Conservation (phyloP, 2,113 vertebrate species). For the Podilymbus podiceps region DNA sequence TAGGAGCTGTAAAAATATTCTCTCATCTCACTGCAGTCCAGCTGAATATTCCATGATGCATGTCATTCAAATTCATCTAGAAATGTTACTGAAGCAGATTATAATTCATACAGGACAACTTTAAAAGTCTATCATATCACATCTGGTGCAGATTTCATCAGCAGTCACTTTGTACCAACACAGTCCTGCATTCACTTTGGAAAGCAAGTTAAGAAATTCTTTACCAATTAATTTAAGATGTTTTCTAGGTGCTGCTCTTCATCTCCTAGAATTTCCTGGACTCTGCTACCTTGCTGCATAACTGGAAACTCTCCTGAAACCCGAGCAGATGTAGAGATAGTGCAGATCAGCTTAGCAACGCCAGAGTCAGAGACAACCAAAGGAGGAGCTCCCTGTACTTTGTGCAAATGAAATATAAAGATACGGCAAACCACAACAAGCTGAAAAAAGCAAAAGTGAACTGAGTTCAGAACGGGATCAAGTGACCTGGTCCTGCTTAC, state of each 20-base stretch:
- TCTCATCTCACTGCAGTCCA: conserved; percentile 9
- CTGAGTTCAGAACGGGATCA: background rate
- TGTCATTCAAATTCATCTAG: conserved; percentile 27
- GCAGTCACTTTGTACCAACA: background rate
- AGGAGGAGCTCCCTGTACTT: background rate
- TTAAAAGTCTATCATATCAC: background rate
- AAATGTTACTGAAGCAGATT: background rate
- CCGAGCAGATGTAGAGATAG: background rate
- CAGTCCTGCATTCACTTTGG: background rate
- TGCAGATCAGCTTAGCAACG: background rate
- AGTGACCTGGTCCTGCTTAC: background rate
- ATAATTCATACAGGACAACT: conserved; percentile 7
- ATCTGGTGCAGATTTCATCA: background rate
- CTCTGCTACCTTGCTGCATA: background rate
- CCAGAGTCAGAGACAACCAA: background rate
- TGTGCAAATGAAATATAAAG: background rate
- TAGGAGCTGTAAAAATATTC: conserved; percentile 9
- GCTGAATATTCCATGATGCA: background rate
- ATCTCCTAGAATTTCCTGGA: background rate
- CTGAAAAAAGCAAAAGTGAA: background rate
- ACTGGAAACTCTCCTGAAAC: background rate
- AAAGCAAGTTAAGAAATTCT: background rate
- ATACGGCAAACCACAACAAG: background rate
- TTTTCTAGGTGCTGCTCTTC: background rate
- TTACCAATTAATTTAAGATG: background rate